phyloP scores from a whole-genome alignment of 2,113 vertebrate genomes.

The Hypanus sabinus region DNA sequence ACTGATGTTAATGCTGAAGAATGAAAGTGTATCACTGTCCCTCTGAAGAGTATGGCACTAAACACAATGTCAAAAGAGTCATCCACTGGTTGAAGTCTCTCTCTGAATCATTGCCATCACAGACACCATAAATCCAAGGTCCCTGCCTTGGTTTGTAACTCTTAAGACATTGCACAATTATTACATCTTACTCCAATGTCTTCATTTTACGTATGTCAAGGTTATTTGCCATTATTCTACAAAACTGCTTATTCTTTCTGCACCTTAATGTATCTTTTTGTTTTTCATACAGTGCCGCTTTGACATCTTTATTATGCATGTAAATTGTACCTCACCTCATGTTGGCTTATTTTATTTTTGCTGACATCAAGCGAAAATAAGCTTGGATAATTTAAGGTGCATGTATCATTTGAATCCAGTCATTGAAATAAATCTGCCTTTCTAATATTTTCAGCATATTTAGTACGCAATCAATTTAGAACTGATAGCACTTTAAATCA shows the following conservation, averaged over 20 bases:
- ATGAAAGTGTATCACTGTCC: background rate
- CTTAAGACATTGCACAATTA: background rate
- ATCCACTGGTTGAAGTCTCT: background rate
- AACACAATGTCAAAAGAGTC: slow-evolving; percentile 28
- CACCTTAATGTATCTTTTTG: background rate
- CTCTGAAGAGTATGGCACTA: background rate
- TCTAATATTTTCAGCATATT: background rate
- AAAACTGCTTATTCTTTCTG: background rate
- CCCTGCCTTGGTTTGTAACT: background rate
- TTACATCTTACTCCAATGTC: slow-evolving; percentile 1
- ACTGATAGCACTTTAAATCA: background rate
- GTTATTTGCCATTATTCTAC: slow-evolving; percentile 25
- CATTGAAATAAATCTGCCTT: slow-evolving; percentile 28
- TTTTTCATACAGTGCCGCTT: background rate
- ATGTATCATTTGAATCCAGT: slow-evolving; percentile 12
- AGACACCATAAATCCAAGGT: background rate
- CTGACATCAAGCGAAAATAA: background rate
- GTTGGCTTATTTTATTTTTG: background rate
- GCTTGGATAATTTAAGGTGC: background rate
- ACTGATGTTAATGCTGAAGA: slow-evolving; percentile 9
- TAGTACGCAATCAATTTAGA: background rate
- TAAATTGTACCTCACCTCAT: background rate
- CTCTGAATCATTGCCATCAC: background rate
- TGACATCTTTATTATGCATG: slow-evolving; percentile 20
- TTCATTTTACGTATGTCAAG: slow-evolving; percentile 3